Conservation (phyloP, 2,797 vertebrate species). For the Cuniculus paca region DNA sequence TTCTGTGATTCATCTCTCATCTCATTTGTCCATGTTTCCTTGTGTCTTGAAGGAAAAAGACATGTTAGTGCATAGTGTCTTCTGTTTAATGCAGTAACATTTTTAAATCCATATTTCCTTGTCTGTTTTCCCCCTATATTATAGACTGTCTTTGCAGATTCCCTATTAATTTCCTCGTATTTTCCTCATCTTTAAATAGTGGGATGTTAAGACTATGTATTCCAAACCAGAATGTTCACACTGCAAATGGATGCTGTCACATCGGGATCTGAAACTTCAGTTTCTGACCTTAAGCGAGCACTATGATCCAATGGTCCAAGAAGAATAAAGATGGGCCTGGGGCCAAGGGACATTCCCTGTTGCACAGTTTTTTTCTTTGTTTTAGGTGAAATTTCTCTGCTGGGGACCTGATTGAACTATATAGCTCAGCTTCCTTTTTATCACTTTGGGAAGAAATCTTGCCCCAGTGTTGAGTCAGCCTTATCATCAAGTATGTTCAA, state of each 20-base stretch:
- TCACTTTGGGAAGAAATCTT: not conserved
- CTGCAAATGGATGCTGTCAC: not conserved
- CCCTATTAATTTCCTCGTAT: not conserved
- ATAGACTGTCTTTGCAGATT: not conserved
- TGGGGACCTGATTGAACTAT: not conserved
- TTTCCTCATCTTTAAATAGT: not conserved
- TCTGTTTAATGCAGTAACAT: not conserved
- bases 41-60: not conserved
- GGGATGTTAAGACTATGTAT: not conserved
- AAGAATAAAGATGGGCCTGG: not conserved
- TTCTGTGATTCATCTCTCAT: not conserved
- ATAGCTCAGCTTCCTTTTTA: not conserved
- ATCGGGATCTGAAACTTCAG: not conserved
- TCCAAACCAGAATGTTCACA: not conserved
- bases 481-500: not conserved
- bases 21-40: not conserved
- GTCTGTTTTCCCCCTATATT: not conserved
- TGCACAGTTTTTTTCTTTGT: not conserved
- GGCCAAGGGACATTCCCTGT: not conserved
- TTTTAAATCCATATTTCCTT: not conserved
- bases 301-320: not conserved
- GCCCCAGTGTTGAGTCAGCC: not conserved
- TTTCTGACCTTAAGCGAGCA: not conserved
- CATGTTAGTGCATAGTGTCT: not conserved
- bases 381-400: not conserved